Base-by-base conservation (phyloP, 2,888 invertebrate species). In the Maniola hyperantus region DNA sequence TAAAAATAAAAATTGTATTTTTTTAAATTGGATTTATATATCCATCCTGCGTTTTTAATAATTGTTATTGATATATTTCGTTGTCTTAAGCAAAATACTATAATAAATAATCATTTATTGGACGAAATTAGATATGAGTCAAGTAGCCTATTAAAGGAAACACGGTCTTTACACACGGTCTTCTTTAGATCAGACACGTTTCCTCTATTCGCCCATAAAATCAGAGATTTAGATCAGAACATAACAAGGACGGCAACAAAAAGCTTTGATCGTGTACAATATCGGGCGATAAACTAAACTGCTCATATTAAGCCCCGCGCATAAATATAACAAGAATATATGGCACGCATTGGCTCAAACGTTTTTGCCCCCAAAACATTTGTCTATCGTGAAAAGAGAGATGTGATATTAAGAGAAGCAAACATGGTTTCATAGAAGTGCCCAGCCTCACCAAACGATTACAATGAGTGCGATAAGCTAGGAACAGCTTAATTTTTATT, bases 341-440 rank as follows among this genome's bases (percentile, higher is more conserved):
- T 84, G 80, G 77, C 79, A 79, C 78, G 82, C 74, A 69, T 77
- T 76, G 78, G 84, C 81, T 76, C 83, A 79, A 84, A 90, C 88
- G 87, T 84, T 87, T 89, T 86, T 62, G 84, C 76, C 85, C 81
- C 82, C 83, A 84, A 90, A 90, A 91, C 89, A 88, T 91, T 89
- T 85, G 90, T 91, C 90, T 89, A 87, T 87, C 86, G 86, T 83
- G 48, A n/a, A n/a, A 13, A 6, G 44, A 44, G 44, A 44, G 44
- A 44, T 44, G 44, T 44, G 2, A 44, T n/a, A n/a, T 13, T 44
- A 44, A 13, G 44, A 44, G 44, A 13, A 44, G 44, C 5, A 44
- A n/a, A n/a, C n/a, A n/a, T n/a, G n/a, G 11, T 6, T n/a, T 44
- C 44, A 44, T n/a, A 13, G 13, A 42, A 11, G 42, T 6, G 42